Base-by-base conservation (phyloP, 2,888 invertebrate species). In the Ceraclea dissimilis region DNA sequence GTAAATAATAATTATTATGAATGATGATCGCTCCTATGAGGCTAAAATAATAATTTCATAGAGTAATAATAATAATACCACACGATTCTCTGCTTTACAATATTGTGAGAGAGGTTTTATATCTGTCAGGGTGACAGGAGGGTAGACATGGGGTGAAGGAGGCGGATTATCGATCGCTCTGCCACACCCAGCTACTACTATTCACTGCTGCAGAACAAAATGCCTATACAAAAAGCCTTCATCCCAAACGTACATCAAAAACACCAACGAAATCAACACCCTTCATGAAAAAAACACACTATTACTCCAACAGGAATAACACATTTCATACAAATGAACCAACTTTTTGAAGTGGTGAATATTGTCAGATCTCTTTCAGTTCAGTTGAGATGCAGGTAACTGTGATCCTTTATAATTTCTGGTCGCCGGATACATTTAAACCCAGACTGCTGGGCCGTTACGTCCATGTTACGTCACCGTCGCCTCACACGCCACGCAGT, bases 391-490 rank as follows among this genome's bases (percentile, higher is more conserved):
- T 39, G 39, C 13, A 4, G 8, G 13, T 39, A 16, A 13, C 4
- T 8, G 49, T 13, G 13, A 44, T 31, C 55, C 44, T 18, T 43
- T n/a, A n/a, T 17, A 31, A 20, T 39, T 18, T 55, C n/a, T 55
- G 55, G 34, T 34, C 54, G 34, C 55, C 55, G 18, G 46, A 46
- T 55, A 44, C 31, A 19, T 4, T 17, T 19, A 18, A 20, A 46
- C 46, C 18, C 46, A 46, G 46, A 44, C 50, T 44, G 55, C 55
- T 55, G 50, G 54, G 54, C 54, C 54, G 31, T 55, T 55, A 55
- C 55, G 55, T 55, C 55, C 50, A 49, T 50, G 31, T 55, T 55
- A 55, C 55, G 55, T 55, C 55, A 55, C 51, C 54, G 46, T 26
- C 33, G 44, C 44, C 51, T 55, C 54, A 39, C 39, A 16, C 33